Conservation (phyloP, 2,888 invertebrate genomes). For the Eucera pruinosa region DNA sequence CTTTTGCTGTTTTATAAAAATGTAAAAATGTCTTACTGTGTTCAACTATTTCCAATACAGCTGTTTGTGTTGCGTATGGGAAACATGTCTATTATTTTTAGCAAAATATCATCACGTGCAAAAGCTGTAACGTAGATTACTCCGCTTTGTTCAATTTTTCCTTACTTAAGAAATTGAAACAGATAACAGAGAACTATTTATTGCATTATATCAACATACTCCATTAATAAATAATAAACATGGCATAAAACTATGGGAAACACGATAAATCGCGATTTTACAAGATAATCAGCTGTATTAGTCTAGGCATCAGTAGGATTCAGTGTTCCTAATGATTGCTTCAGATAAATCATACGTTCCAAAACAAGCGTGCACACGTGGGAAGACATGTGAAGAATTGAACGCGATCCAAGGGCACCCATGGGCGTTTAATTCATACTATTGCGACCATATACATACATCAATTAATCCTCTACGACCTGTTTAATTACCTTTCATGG, state of each 20-base stretch:
- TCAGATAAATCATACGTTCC: slow-evolving; percentile 13
- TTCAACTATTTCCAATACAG: no score
- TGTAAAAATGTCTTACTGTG: no score
- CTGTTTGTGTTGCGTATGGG: no score
- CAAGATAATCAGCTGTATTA: slow-evolving; percentile 1
- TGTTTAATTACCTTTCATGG: neutral
- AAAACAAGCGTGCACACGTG: slow-evolving; percentile 10
- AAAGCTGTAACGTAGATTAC: no score
- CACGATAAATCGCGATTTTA: neutral
- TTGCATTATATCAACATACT: neutral
- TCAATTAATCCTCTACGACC: neutral
- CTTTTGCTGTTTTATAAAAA: no score
- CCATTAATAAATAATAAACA: neutral
- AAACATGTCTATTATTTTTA: no score
- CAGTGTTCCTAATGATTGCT: neutral
- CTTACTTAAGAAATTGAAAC: no score
- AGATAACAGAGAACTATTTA: no score
- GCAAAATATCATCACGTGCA: no score
- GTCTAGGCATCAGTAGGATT: slow-evolving; percentile 4
- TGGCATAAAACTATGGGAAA: neutral
- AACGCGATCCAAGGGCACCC: neutral
- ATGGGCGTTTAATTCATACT: neutral
- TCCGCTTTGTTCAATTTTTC: no score
- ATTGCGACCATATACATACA: neutral
- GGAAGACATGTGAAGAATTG: slow-evolving; percentile 6